Base-by-base conservation (phyloP, 1,140 invertebrate genomes). In the Leguminivora glycinivorella region DNA sequence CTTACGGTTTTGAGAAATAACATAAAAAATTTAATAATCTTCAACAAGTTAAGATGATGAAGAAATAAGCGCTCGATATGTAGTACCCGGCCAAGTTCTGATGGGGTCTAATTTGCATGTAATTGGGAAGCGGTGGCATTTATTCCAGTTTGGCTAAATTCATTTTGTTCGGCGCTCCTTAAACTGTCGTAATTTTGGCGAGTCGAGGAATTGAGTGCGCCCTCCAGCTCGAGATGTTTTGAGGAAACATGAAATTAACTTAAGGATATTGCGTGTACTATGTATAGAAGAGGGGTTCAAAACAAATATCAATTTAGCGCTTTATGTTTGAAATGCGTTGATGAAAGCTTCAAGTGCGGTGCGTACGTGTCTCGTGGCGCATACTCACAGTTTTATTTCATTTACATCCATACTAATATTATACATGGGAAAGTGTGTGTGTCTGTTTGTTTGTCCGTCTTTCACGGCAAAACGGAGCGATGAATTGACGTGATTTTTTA, bases 21-120 rank as follows among this genome's bases (percentile, higher is more conserved):
- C 19, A 9, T 52, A 0, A 3, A 52, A 1, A 22, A 9, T 22
- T 52, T 52, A 52, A 22, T 22, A 52, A 52, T 17, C 3, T 52
- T 22, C 47, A 22, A 22, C 22, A 52, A 52, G 47, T 22, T 6
- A 47, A 52, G 47, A 52, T 2, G 38, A 2, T 52, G 43, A 47
- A 47, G 43, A 47, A 47, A 5, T 52, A 52, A 19, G 47, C 47
- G n/a, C 47, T 19, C 47, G 47, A 22, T 52, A n/a, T 52, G 47
- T 52, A 0, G 47, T 22, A 63, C n/a, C 58, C 29, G 58, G 6
- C 26, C 58, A 63, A 63, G 58, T 63, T 63, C 14, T 63, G 58
- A 63, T 63, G 58, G 29, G 14, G 26, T n/a, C 58, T 70, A 74
- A 82, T 82, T 80, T 82, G 78, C 76, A 78, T 82, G 70, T 77